Conservation (phyloP, 35 echinoderm and acorn worm genomes). For the Ptychodera flava region DNA sequence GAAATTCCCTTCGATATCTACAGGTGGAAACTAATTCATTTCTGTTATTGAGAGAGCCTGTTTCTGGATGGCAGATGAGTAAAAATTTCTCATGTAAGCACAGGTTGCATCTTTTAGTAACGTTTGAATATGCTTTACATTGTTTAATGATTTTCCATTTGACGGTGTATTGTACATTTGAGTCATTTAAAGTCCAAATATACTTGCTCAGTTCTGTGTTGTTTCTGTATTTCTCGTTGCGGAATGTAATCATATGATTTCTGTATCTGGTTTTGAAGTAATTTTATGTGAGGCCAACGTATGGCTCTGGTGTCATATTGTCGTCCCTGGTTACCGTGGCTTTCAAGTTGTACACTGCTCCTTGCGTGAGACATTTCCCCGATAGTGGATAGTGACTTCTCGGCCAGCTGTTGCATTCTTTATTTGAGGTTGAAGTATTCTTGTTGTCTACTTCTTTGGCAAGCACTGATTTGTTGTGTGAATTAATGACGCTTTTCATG, state of each 20-base stretch:
- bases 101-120: slow-evolving; percentile 4
- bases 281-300: slow-evolving; percentile 24
- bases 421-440: neutral
- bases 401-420: neutral
- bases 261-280: slow-evolving; percentile 34
- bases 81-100: neutral
- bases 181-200: neutral
- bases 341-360: neutral
- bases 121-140: neutral
- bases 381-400: neutral
- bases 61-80: slow-evolving; percentile 5
- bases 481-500: neutral
- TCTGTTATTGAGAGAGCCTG: slow-evolving; percentile 6
- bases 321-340: neutral
- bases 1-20: neutral
- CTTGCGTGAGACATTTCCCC: slow-evolving; percentile 1
- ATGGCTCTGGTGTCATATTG: slow-evolving; percentile 9
- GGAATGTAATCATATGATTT: slow-evolving; percentile 16
- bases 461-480: neutral
- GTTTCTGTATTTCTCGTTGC: slow-evolving; percentile 6
- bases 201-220: slow-evolving; percentile 17
- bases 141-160: neutral
- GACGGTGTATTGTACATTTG: neutral
- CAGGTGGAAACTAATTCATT: slow-evolving; percentile 3
- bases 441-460: neutral